Conservation (phyloP, 2,888 invertebrate genomes). For the Spodoptera exigua region DNA sequence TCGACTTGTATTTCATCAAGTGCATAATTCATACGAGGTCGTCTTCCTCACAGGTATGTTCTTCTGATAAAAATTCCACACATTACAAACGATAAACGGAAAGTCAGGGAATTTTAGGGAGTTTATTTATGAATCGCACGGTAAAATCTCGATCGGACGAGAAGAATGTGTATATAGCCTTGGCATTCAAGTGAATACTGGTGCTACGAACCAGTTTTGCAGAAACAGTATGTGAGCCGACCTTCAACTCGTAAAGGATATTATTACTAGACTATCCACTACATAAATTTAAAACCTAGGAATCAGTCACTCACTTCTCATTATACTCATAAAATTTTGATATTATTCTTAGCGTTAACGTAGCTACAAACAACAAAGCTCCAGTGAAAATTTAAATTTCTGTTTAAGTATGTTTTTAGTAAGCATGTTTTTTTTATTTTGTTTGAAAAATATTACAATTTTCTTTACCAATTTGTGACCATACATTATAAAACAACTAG, state of each 20-base stretch:
- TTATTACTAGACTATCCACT: too few relatives aligned
- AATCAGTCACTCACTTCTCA: too few relatives aligned
- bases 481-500: not conserved
- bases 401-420: too few relatives aligned
- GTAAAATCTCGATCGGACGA: conserved; percentile 58
- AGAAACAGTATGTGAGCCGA: conserved; percentile 54
- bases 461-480: not conserved
- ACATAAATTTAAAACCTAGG: too few relatives aligned
- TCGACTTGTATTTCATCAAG: conserved; percentile 70
- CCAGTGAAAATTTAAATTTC: too few relatives aligned
- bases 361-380: too few relatives aligned
- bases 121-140: conserved; percentile 64
- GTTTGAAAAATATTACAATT: too few relatives aligned
- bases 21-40: conserved; percentile 80
- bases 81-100: conserved; percentile 69
- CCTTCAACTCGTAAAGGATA: conserved; percentile 48
- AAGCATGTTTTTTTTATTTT: too few relatives aligned
- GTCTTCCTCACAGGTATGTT: conserved; percentile 59
- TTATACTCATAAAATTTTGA: too few relatives aligned
- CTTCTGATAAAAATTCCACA: conserved; percentile 78
- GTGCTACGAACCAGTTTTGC: conserved; percentile 60
- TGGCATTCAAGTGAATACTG: conserved; percentile 64
- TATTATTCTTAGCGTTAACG: too few relatives aligned
- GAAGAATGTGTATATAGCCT: conserved; percentile 57
- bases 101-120: conserved; percentile 64